Evolutionary conservation across 2,888 invertebrate genomes (phyloP).

Genomic region (Ectobius pallidus): DNA sequence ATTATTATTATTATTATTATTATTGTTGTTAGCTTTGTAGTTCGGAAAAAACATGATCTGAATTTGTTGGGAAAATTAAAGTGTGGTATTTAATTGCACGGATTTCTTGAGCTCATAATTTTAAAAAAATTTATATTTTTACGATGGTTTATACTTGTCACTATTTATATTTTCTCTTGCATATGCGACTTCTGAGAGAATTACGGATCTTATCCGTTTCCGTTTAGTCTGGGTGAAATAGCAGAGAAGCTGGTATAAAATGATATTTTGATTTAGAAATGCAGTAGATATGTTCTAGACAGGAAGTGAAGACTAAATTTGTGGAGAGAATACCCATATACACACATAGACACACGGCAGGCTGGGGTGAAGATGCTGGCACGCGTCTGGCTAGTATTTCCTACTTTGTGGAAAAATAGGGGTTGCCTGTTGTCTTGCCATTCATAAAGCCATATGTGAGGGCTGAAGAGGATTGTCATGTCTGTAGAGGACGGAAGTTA

Average conservation of each 20-base stretch:
- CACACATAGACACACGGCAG: background rate
- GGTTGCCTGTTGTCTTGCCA: slow-evolving; percentile 8
- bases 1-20: too few relatives aligned
- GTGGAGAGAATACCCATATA: slow-evolving; percentile 7
- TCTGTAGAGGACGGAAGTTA: slow-evolving; percentile 35
- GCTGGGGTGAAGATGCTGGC: background rate
- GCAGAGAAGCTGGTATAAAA: background rate
- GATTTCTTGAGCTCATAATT: too few relatives aligned
- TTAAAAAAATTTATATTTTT: too few relatives aligned
- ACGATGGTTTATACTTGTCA: too few relatives aligned
- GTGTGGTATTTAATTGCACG: too few relatives aligned
- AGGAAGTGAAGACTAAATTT: slow-evolving; percentile 21
- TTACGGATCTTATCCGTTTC: too few relatives aligned
- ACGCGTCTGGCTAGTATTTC: slow-evolving; percentile 9
- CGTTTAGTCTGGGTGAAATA: too few relatives aligned
- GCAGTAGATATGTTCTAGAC: background rate
- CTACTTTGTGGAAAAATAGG: slow-evolving; percentile 25
- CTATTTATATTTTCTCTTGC: too few relatives aligned
- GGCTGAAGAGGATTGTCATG: background rate
- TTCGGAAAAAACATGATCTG: too few relatives aligned
- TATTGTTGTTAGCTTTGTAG: too few relatives aligned
- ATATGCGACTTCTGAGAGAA: too few relatives aligned
- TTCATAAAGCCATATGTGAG: slow-evolving; percentile 10
- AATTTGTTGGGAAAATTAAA: too few relatives aligned
- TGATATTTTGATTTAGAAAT: background rate